These are phyloP conservation scores for Rhodeus uyekii DNA, from an alignment of 2,797 vertebrate genomes.

Conservation along the genomic window DNA sequence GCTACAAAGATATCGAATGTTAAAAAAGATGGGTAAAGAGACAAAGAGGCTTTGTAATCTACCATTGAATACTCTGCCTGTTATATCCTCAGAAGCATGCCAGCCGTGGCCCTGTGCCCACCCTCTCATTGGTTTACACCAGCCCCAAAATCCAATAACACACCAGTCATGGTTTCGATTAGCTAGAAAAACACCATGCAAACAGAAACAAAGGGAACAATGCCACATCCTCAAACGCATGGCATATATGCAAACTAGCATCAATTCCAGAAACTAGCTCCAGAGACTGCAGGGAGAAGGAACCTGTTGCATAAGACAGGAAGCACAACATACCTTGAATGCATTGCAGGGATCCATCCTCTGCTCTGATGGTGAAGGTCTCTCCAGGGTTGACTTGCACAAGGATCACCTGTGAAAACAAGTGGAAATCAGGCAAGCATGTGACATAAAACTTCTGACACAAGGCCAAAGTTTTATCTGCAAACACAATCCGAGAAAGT, in stretches of 20 bases:
- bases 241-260: not conserved
- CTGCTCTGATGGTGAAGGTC: slow-evolving; percentile 97
- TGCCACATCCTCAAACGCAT: not conserved
- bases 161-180: slow-evolving; percentile 31
- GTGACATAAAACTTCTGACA: not conserved
- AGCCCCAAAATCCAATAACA: slow-evolving; percentile 33
- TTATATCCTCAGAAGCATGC: slow-evolving; percentile 38
- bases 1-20: slow-evolving; percentile 60
- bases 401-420: slow-evolving; percentile 87
- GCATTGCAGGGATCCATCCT: slow-evolving; percentile 97
- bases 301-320: slow-evolving; percentile 19
- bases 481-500: slow-evolving; percentile 1
- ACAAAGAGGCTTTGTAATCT: slow-evolving; percentile 37
- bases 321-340: slow-evolving; percentile 88
- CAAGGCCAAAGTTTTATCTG: not conserved
- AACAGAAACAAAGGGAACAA: not conserved
- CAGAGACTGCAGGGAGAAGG: not conserved
- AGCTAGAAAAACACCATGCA: slow-evolving; percentile 28
- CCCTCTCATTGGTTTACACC: slow-evolving; percentile 25
- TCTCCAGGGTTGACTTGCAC: slow-evolving; percentile 99
- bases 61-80: not conserved
- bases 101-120: not conserved
- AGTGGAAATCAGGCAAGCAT: slow-evolving; percentile 21
- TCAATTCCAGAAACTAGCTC: not conserved
- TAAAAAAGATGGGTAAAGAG: slow-evolving; percentile 24